Evolutionary conservation across 2,113 vertebrate genomes (phyloP), one percentile per base, ranked within the genome.

Genomic region (Rhizomys pruinosus): DNA sequence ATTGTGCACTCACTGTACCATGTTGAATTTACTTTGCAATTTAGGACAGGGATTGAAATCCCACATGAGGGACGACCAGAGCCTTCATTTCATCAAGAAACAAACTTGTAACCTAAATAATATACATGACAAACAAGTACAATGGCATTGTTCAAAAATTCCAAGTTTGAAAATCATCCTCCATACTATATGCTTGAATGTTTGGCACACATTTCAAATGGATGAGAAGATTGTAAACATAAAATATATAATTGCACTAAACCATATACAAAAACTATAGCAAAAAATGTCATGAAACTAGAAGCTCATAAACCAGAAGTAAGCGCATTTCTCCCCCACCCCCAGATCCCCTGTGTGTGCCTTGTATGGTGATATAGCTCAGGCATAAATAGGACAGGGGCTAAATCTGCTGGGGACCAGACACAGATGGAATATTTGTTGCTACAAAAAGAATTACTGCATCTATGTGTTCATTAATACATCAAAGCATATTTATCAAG

Each of bases 81-180:
- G 34, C 13, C 42, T 92, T 76, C 6, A 71, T 63, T 81, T 77
- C 72, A 39, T 92, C 37, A 39, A 42, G 11, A 64, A 32, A 80
- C 78, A 10, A 86, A 64, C 80, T 90, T 96, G 32, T 78, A 3
- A 34, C 34, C n/a, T 73, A 66, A 78, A 55, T 86, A 72, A 69
- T 63, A n/a, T 57, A 12, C 3, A 42, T 39, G 25, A n/a, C 37
- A 81, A 12, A 55, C n/a, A 68, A 81, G n/a, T 66, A 20, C 27
- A 71, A 81, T 25, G 37, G 27, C 20, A 71, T 34, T 59, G 22
- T 23, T 63, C 34, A 77, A 22, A 29, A 80, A 57, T 85, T 57
- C 88, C 34, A 25, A 12, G 55, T 81, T 72, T 84, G 25, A 13
- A 74, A 44, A 88, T 32, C 13, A 7, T 42, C 52, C 9, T 44